Conservation (phyloP, 1,140 invertebrate genomes). For the Paralvinella palmiformis region DNA sequence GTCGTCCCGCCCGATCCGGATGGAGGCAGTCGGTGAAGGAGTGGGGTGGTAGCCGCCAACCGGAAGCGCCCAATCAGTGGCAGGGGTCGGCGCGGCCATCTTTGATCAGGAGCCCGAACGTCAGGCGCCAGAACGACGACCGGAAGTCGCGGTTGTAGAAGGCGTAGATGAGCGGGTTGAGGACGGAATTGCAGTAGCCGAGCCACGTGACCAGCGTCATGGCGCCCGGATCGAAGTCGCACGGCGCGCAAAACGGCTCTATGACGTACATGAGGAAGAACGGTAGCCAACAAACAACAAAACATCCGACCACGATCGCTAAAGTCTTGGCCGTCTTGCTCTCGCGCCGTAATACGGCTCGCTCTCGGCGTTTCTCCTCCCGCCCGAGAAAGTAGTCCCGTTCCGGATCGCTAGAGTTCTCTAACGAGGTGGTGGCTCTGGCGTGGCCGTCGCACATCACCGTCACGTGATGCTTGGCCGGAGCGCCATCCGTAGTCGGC, state of each 20-base stretch:
- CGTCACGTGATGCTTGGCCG: neutral
- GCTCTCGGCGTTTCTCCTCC: constrained; percentile 7
- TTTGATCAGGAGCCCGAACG: neutral
- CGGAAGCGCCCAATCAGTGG: neutral
- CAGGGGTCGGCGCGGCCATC: neutral
- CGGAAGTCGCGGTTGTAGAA: constrained; percentile 21
- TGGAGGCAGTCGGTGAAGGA: neutral
- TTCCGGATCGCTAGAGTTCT: neutral
- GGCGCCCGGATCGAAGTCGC: neutral
- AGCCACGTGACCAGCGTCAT: constrained; percentile 15
- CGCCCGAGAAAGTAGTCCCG: neutral
- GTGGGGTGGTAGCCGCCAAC: neutral
- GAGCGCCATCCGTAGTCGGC: neutral
- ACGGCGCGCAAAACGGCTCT: constrained; percentile 48
- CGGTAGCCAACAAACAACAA: constrained; percentile 22
- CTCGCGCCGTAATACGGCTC: constrained; percentile 56
- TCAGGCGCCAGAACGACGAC: constrained; percentile 18
- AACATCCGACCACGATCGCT: constrained; percentile 54
- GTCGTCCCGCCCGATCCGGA: neutral
- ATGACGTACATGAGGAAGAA: constrained; percentile 23
- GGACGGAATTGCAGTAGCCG: constrained; percentile 19
- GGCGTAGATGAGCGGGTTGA: constrained; percentile 23
- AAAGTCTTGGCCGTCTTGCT: constrained; percentile 80
- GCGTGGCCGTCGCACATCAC: neutral
- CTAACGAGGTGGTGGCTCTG: neutral